phyloP scores from a whole-genome alignment of 1,140 invertebrate genomes.

The Heterodera schachtii region DNA sequence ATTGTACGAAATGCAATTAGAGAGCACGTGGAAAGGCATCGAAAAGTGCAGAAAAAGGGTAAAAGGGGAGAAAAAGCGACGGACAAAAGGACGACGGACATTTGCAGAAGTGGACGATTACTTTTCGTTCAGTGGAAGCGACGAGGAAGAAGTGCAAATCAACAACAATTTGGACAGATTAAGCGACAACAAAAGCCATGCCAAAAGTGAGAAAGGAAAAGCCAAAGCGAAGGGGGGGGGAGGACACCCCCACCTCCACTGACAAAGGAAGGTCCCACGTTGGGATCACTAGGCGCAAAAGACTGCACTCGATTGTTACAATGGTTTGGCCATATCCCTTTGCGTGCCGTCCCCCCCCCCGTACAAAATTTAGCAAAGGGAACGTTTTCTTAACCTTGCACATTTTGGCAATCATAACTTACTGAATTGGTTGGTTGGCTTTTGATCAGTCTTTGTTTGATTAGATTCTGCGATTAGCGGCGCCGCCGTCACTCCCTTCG shows the following conservation, averaged over 20 bases:
- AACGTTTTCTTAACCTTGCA: no score
- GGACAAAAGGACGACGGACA: neutral
- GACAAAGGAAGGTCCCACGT: no score
- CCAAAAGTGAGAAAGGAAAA: neutral
- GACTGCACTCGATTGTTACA: no score
- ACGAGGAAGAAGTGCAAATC: conserved; percentile 65
- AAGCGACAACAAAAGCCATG: conserved; percentile 10
- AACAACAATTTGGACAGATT: conserved; percentile 22
- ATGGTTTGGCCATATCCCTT: no score
- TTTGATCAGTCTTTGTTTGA: neutral
- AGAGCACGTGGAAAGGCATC: conserved; percentile 90
- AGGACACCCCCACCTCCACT: neutral
- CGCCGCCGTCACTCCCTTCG: neutral
- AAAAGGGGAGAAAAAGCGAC: neutral
- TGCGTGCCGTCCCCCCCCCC: no score
- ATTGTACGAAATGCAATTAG: conserved; percentile 97
- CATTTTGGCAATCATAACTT: no score
- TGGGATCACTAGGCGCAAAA: no score
- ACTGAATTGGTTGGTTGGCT: no score
- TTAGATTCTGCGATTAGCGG: conserved; percentile 9
- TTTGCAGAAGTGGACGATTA: conserved; percentile 36
- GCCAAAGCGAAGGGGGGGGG: neutral
- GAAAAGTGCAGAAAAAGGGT: conserved; percentile 59
- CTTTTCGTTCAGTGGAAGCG: conserved; percentile 65
- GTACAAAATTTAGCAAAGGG: no score